phyloP scores from a whole-genome alignment of 1,140 invertebrate species.

The Pentalonia nigronervosa region DNA sequence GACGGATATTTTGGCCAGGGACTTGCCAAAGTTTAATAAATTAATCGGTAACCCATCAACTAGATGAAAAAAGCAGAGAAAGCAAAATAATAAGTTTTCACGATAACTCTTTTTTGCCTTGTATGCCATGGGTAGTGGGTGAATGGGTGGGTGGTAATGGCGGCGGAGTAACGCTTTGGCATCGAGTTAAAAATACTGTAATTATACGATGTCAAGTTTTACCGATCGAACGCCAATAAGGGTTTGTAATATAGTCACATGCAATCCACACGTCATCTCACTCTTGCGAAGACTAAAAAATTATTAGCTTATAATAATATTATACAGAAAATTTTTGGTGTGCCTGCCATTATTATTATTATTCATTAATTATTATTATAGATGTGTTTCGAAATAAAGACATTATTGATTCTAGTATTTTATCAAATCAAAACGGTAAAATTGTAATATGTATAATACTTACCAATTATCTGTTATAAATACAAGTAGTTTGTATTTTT shows the following conservation, averaged over 20 bases:
- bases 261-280: background rate
- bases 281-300: background rate
- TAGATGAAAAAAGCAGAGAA: background rate
- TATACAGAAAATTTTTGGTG: background rate
- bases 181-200: background rate
- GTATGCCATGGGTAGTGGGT: too few relatives aligned
- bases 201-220: constrained; percentile 36
- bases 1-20: constrained; percentile 38
- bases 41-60: constrained; percentile 48
- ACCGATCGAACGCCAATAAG: background rate
- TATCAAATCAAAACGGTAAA: background rate
- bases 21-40: constrained; percentile 52
- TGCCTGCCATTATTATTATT: background rate
- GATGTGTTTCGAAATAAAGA: background rate
- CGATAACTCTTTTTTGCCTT: constrained; percentile 10
- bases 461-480: background rate
- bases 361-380: background rate
- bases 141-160: background rate
- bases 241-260: background rate
- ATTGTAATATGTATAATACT: background rate
- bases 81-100: constrained; percentile 26
- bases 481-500: background rate
- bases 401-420: background rate
- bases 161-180: constrained; percentile 8
- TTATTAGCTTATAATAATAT: background rate